These are phyloP conservation scores for Sinocyclocheilus anophthalmus DNA, from an alignment of 2,113 vertebrate genomes.

Conservation along the genomic window DNA sequence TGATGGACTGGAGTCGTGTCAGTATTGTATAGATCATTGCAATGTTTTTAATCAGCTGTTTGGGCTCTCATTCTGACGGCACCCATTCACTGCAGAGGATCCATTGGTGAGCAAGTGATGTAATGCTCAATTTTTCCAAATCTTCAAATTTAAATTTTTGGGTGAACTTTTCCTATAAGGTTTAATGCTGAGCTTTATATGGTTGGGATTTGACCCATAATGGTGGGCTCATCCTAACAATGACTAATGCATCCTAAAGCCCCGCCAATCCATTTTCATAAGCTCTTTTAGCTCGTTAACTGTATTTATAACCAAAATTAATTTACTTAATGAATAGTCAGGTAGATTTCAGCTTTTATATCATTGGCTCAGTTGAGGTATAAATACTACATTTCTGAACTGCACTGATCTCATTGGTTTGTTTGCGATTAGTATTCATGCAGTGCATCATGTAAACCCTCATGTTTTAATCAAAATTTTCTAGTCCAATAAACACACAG, in stretches of 20 bases:
- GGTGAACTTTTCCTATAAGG: neutral
- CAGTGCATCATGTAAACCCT: neutral
- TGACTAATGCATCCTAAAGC: neutral
- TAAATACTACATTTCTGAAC: neutral
- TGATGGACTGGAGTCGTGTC: too few relatives aligned
- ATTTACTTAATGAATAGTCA: neutral
- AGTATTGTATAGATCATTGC: too few relatives aligned
- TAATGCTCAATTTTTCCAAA: neutral
- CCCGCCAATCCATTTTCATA: neutral
- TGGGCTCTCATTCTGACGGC: neutral
- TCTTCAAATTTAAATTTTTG: neutral
- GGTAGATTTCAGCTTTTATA: slow-evolving; percentile 10
- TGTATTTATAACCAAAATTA: neutral
- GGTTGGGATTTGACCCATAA: neutral
- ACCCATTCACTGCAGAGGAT: neutral
- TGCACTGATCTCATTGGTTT: neutral
- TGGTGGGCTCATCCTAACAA: neutral
- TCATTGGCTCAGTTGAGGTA: neutral
- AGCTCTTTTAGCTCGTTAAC: neutral
- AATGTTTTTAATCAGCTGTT: too few relatives aligned
- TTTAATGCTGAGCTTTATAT: neutral
- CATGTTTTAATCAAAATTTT: neutral
- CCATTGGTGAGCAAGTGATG: neutral
- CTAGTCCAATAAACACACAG: neutral
- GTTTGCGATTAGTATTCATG: neutral